Percentiles rank a stretch among this genome's conserved stretches.
phyloP scores from a whole-genome alignment of 1,140 invertebrate species.

The Camponotus pennsylvanicus region DNA sequence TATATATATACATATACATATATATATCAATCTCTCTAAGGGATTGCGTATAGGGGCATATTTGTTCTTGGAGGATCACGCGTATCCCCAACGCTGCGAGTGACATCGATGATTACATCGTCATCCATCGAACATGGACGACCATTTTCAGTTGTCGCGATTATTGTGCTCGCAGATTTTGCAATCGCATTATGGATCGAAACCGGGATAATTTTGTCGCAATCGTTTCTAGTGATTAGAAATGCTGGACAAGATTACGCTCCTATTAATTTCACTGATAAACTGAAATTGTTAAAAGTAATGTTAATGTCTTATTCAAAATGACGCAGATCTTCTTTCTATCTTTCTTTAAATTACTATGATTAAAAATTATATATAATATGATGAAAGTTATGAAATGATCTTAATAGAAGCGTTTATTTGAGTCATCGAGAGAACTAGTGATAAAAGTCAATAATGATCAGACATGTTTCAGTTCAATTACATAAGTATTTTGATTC shows the following conservation, averaged over 20 bases:
- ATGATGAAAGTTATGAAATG: background rate
- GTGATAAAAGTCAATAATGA: background rate
- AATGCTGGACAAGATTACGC: background rate
- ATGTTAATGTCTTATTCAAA: background rate
- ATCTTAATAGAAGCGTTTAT: background rate
- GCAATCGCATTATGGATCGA: conserved; percentile 10
- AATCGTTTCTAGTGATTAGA: background rate
- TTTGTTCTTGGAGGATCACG: conserved; percentile 80
- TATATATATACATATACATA: conserved; percentile 50
- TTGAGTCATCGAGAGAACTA: background rate
- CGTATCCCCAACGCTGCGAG: conserved; percentile 50
- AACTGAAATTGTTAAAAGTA: background rate
- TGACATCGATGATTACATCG: conserved; percentile 15
- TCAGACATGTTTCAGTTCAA: background rate
- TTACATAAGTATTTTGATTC: background rate
- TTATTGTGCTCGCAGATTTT: conserved; percentile 24
- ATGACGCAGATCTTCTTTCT: background rate
- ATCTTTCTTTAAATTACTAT: background rate
- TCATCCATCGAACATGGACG: background rate
- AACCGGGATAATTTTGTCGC: conserved; percentile 28
- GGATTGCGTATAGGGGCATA: conserved; percentile 76
- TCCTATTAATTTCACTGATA: background rate
- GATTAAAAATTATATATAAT: background rate
- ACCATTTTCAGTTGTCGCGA: conserved; percentile 14
- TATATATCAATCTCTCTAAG: conserved; percentile 78